These are phyloP conservation scores for Carettochelys insculpta DNA, from an alignment of 2,113 vertebrate genomes.

Conservation along the genomic window DNA sequence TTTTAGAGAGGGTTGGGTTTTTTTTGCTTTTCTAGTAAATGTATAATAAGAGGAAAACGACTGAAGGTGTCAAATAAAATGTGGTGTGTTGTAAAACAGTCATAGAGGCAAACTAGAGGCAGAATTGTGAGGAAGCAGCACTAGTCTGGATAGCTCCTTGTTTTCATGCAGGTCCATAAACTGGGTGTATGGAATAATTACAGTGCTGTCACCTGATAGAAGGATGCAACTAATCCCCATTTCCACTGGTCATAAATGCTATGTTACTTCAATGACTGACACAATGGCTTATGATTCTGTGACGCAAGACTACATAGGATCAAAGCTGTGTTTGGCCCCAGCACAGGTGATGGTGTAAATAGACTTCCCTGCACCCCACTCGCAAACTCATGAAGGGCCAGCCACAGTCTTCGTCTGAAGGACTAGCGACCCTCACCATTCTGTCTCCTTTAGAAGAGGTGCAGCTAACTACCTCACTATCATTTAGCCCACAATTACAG, in stretches of 20 bases:
- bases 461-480: neutral
- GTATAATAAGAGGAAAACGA: constrained; percentile 55
- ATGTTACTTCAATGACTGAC: neutral
- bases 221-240: neutral
- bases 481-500: neutral
- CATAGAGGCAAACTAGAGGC: neutral
- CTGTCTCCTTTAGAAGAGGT: neutral
- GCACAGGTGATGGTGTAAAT: neutral
- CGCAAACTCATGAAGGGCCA: neutral
- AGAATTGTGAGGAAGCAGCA: neutral
- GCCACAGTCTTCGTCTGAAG: neutral
- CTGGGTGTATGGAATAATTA: neutral
- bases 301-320: neutral
- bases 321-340: neutral
- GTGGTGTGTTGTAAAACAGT: constrained; percentile 31
- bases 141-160: neutral
- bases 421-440: too few species aligned
- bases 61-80: constrained; percentile 40
- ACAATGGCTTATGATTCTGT: neutral
- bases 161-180: neutral
- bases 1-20: constrained; percentile 69
- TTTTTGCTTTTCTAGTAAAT: constrained; percentile 65
- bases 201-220: neutral
- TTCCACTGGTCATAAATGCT: neutral
- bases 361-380: neutral